phyloP scores from a whole-genome alignment of 2,113 vertebrate species.

The Melanocharis versteri region DNA sequence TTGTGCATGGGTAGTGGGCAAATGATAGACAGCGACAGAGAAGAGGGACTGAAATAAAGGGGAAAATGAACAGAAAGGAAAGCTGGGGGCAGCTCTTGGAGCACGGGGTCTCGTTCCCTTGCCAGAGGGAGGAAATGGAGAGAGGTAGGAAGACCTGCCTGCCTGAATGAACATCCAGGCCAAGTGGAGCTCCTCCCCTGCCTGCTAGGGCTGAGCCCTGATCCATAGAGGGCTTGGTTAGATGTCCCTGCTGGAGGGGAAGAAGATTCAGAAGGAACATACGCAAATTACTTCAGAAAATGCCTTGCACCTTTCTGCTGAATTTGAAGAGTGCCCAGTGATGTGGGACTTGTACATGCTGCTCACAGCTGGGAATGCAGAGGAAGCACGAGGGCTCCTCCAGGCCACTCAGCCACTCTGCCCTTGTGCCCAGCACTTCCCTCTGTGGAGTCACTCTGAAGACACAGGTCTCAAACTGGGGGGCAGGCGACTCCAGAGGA shows the following conservation, averaged over 20 bases:
- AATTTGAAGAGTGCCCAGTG: not conserved
- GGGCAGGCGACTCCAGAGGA: not conserved
- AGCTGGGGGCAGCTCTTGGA: not conserved
- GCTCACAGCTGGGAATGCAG: fast-evolving
- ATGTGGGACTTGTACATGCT: fast-evolving
- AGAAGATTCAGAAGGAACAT: not conserved
- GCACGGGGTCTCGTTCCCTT: not conserved
- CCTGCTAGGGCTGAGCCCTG: not conserved
- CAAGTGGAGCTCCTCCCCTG: not conserved
- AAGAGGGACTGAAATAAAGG: not conserved
- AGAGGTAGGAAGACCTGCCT: not conserved
- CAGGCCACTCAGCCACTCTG: not conserved
- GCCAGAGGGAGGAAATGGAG: not conserved
- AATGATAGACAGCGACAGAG: not conserved
- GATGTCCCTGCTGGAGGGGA: not conserved
- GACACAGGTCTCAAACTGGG: not conserved
- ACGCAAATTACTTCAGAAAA: not conserved
- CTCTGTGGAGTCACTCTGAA: not conserved
- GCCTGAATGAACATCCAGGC: not conserved
- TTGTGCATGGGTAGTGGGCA: not conserved
- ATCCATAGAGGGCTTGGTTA: not conserved
- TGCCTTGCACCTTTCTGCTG: not conserved
- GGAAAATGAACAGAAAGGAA: not conserved
- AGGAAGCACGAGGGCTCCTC: fast-evolving
- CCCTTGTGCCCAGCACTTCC: not conserved